Evolutionary conservation across 1,140 invertebrate genomes (phyloP).

Genomic region (Piezodorus guildinii): DNA sequence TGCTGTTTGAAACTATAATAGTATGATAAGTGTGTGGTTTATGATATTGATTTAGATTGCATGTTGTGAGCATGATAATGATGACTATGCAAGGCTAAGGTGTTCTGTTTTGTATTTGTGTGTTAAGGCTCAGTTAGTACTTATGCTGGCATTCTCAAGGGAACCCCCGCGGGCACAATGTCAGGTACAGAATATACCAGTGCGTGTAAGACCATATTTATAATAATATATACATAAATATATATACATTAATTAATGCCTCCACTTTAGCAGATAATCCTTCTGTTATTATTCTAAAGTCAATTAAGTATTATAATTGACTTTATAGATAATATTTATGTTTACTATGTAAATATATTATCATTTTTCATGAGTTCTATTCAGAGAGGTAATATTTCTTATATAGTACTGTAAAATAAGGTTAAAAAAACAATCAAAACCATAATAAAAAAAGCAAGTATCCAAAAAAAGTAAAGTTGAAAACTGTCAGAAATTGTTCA

Average conservation of each 20-base stretch:
- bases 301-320: background rate
- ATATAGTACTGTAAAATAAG: too few relatives aligned
- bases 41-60: slow-evolving; percentile 1
- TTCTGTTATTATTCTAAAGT: background rate
- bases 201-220: background rate
- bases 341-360: too few relatives aligned
- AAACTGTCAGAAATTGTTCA: too few relatives aligned
- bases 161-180: slow-evolving; percentile 52
- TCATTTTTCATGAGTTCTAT: too few relatives aligned
- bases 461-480: too few relatives aligned
- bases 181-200: slow-evolving; percentile 45
- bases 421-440: too few relatives aligned
- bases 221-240: background rate
- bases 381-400: too few relatives aligned
- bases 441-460: too few relatives aligned
- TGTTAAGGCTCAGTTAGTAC: slow-evolving; percentile 46
- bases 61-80: slow-evolving; percentile 10
- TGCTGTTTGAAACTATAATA: too few relatives aligned
- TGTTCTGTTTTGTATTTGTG: slow-evolving; percentile 28
- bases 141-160: slow-evolving; percentile 66
- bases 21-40: too few relatives aligned
- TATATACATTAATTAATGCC: background rate
- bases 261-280: background rate
- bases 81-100: slow-evolving; percentile 19
- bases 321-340: background rate